Percentiles rank a stretch among this genome's conserved stretches.
Evolutionary conservation across 2,797 vertebrate species (phyloP).

Genomic region (Salarias fasciatus): DNA sequence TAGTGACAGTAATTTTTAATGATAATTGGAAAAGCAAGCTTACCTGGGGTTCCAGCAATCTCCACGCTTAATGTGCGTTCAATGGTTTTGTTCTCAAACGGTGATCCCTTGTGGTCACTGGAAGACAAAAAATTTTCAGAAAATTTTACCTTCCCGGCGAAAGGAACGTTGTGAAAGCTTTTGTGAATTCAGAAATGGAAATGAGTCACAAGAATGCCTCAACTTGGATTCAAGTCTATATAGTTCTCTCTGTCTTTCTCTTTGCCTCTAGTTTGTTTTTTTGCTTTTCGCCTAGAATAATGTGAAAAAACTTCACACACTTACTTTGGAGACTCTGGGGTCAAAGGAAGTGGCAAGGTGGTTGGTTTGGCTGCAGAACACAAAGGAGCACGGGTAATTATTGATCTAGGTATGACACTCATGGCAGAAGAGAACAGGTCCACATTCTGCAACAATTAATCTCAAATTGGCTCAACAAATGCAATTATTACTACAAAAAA

Average conservation of each 20-base stretch:
- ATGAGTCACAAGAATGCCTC: conserved; percentile 86
- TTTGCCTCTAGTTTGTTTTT: conserved; percentile 60
- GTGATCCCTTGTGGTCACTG: conserved; percentile 99
- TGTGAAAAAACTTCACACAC: conserved; percentile 92
- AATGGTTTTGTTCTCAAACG: conserved; percentile 99
- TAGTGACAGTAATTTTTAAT: background rate
- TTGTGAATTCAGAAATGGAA: conserved; percentile 87
- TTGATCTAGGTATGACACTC: conserved; percentile 83
- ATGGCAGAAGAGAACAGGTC: conserved; percentile 81
- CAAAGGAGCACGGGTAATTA: conserved; percentile 89
- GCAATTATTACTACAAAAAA: conserved; percentile 72
- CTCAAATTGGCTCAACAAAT: conserved; percentile 77
- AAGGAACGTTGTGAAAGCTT: conserved; percentile 68
- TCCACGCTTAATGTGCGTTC: conserved; percentile 99
- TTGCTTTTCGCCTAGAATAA: conserved; percentile 83
- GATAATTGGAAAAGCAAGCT: conserved; percentile 48
- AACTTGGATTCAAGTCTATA: conserved; percentile 65
- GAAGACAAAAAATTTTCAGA: conserved; percentile 84
- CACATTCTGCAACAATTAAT: conserved; percentile 82
- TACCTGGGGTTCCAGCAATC: conserved; percentile 99
- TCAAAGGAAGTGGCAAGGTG: conserved; percentile 99
- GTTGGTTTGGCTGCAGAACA: conserved; percentile 98
- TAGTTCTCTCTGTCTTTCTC: conserved; percentile 41
- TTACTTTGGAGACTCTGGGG: conserved; percentile 99
- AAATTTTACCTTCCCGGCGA: conserved; percentile 60